These are phyloP conservation scores for Lacanobia oleracea DNA, from an alignment of 2,888 invertebrate genomes.

Conservation along the genomic window DNA sequence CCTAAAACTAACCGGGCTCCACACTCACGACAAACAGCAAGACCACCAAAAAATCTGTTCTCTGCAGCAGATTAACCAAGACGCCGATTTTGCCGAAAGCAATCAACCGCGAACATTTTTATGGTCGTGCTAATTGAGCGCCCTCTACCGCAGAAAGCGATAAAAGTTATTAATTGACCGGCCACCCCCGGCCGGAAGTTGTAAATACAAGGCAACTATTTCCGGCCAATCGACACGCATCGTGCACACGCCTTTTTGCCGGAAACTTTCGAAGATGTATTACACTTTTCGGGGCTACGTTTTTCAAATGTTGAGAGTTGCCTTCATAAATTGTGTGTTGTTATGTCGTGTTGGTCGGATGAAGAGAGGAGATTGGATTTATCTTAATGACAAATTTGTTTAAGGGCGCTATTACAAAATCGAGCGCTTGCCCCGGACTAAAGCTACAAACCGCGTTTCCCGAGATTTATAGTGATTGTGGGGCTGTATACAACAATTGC, in stretches of 20 bases:
- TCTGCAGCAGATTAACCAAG: constrained; percentile 44
- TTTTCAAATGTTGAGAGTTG: constrained; percentile 16
- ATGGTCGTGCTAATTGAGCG: constrained; percentile 86
- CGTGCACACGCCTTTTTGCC: constrained; percentile 76
- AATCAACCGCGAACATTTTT: constrained; percentile 89
- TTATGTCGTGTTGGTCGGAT: neutral
- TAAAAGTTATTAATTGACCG: constrained; percentile 90
- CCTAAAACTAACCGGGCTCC: neutral
- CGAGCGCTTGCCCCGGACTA: no score
- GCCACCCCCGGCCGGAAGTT: constrained; percentile 84
- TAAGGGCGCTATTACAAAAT: no score
- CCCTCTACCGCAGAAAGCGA: constrained; percentile 83
- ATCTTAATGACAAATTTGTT: no score
- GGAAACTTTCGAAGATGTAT: constrained; percentile 66
- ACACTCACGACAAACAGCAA: neutral
- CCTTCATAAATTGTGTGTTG: constrained; percentile 4
- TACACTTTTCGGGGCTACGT: constrained; percentile 18
- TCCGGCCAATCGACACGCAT: constrained; percentile 87
- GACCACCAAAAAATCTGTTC: constrained; percentile 12
- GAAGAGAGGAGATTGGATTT: no score
- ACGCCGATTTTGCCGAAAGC: constrained; percentile 68
- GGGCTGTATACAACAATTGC: no score
- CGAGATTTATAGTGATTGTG: no score
- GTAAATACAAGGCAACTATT: constrained; percentile 88
- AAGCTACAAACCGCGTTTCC: no score